A percentile compares a stretch with the other conserved stretches of the same genome.
phyloP scores from a whole-genome alignment of 2,113 vertebrate species.

The Camelus dromedarius region DNA sequence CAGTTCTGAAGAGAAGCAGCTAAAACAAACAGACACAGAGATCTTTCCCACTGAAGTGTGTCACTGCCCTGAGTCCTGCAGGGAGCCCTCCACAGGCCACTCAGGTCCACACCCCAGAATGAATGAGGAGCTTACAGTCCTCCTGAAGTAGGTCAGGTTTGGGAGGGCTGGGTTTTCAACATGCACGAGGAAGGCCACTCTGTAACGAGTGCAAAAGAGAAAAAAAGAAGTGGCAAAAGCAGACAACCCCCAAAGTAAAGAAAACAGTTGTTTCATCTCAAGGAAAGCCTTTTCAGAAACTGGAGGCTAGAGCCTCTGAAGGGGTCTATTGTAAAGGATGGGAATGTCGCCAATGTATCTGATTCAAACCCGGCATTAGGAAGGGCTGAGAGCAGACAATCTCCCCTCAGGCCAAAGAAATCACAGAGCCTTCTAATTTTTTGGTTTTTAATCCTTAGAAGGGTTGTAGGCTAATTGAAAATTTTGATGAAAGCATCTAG shows the following conservation, averaged over 20 bases:
- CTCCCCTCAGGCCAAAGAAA: constrained; percentile 73
- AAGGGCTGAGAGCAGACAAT: constrained; percentile 78
- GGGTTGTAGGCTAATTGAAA: constrained; percentile 79
- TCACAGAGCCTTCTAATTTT: constrained; percentile 80
- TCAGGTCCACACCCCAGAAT: background rate
- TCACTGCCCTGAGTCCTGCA: background rate
- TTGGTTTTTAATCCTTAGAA: constrained; percentile 74
- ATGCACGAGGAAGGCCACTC: constrained; percentile 26
- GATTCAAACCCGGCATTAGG: constrained; percentile 76
- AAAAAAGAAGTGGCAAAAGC: background rate
- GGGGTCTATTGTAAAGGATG: background rate
- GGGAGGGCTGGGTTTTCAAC: background rate
- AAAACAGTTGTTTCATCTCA: constrained; percentile 53
- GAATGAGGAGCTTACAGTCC: background rate
- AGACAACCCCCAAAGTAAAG: constrained; percentile 19
- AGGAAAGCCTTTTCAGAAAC: constrained; percentile 37
- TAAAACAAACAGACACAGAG: background rate
- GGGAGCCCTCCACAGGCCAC: background rate
- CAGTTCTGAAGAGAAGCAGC: background rate
- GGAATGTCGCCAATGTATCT: constrained; percentile 68
- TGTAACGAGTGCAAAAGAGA: background rate
- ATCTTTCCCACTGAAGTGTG: background rate
- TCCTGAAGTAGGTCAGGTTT: background rate
- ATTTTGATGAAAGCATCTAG: constrained; percentile 78
- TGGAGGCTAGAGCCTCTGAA: constrained; percentile 4